Base-by-base conservation (phyloP, 2,113 vertebrate species). In the Hemicordylus capensis region DNA sequence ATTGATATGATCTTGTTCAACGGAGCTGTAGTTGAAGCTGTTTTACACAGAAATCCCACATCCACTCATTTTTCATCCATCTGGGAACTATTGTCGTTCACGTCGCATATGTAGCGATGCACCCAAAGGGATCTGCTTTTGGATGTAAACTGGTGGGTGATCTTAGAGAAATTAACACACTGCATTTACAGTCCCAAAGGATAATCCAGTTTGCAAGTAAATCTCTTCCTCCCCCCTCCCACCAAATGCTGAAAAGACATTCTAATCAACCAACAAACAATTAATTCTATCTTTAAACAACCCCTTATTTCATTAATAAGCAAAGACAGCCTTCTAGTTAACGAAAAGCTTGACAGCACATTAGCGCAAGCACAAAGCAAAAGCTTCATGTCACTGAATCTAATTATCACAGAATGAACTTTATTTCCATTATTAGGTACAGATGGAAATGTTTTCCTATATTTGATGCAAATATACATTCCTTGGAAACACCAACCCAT, bases 1-100 rank as follows among this genome's bases (percentile, higher is more conserved):
- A 92, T 90, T 2, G 73, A 81, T 75, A 39, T 81, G 87, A 90
- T 91, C 93, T 84, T 91, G 87, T 94, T 86, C 61, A 82, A 84
- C 85, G 42, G 42, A 83, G 73, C 67, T 87, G 81, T 46, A 91
- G 85, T 66, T 89, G 81, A 90, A 86, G 59, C 39, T 0, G 2
- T 85, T 94, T 93, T 82, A 86, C 76, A 15, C 0, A 56, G 75
- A 61, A 48, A 89, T 86, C 81, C 77, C 44, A 61, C 84, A 79
- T 72, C 56, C 58, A 46, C 54, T 85, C 39, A 37, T 61, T 44
- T 79, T 51, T n/a, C 17, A n/a, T 20, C 59, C 1, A 17, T 26
- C 84, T 1, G 1, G 92, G 34, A 74, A 82, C 83, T 81, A 80
- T 73, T 85, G 89, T 78, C 87, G 79, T 61, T 84, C 86, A 34